Conservation (phyloP, 2,797 vertebrate species). For the Linurgus olivaceus region DNA sequence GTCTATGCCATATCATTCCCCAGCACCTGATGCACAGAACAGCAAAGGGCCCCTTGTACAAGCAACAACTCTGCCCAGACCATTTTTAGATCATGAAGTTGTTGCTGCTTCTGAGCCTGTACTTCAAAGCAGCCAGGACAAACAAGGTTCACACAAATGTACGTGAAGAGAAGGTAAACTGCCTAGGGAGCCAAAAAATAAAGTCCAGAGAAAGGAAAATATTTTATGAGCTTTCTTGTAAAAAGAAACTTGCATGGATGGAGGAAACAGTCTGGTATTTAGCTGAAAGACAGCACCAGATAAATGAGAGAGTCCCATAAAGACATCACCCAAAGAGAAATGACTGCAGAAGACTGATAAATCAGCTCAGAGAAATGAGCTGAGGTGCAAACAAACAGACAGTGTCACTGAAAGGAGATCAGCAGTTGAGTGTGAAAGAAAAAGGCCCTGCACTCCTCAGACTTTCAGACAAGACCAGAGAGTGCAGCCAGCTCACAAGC, state of each 20-base stretch:
- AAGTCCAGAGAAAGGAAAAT: background rate
- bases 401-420: background rate
- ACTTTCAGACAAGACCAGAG: background rate
- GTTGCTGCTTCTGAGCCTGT: background rate
- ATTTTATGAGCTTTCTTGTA: slow-evolving; percentile 8
- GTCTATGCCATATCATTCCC: background rate
- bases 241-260: background rate
- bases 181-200: slow-evolving; percentile 9
- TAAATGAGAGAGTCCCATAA: background rate
- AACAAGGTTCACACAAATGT: background rate
- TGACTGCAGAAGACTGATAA: background rate
- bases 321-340: background rate
- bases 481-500: background rate
- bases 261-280: background rate
- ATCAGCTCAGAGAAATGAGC: background rate
- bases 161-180: background rate
- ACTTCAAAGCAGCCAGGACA: slow-evolving; percentile 36
- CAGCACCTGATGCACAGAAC: background rate
- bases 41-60: background rate
- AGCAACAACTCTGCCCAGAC: background rate
- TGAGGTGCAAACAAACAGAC: background rate
- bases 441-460: background rate
- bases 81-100: background rate
- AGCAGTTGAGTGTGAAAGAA: background rate
- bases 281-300: background rate